Evolutionary conservation across 2,113 vertebrate species (phyloP).

Genomic region (Gallinago jamesoni): DNA sequence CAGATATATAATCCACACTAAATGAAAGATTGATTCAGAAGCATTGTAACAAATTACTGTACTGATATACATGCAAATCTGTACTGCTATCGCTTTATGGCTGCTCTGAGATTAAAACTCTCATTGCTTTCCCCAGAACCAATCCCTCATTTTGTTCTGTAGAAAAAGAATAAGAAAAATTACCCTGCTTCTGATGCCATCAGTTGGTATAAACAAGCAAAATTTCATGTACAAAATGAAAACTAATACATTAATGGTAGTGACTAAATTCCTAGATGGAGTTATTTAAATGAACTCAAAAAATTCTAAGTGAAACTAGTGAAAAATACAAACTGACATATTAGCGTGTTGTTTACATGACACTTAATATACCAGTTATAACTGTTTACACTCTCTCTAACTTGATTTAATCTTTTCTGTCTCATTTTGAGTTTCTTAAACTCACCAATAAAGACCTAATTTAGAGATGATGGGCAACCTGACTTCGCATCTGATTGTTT

Average conservation of each 20-base stretch:
- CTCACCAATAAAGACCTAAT: neutral
- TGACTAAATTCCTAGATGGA: neutral
- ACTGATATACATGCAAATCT: neutral
- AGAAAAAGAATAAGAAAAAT: neutral
- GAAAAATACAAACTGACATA: neutral
- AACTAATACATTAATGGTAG: neutral
- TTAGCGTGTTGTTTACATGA: neutral
- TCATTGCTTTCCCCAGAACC: neutral
- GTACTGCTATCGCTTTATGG: neutral
- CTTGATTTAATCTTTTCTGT: neutral
- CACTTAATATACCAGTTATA: neutral
- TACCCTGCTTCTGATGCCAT: neutral
- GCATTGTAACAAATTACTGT: neutral
- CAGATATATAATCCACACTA: neutral
- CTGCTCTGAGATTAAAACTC: neutral
- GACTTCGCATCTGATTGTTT: neutral
- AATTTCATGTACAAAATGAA: neutral
- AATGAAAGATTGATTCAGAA: neutral
- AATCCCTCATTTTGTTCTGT: neutral
- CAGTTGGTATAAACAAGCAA: neutral
- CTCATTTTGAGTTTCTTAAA: neutral
- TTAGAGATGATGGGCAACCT: neutral
- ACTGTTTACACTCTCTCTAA: neutral
- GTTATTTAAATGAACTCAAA: neutral
- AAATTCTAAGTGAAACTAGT: neutral